These are phyloP conservation scores for Metacarcinus magister DNA, from an alignment of 2,888 invertebrate genomes.

Conservation along the genomic window DNA sequence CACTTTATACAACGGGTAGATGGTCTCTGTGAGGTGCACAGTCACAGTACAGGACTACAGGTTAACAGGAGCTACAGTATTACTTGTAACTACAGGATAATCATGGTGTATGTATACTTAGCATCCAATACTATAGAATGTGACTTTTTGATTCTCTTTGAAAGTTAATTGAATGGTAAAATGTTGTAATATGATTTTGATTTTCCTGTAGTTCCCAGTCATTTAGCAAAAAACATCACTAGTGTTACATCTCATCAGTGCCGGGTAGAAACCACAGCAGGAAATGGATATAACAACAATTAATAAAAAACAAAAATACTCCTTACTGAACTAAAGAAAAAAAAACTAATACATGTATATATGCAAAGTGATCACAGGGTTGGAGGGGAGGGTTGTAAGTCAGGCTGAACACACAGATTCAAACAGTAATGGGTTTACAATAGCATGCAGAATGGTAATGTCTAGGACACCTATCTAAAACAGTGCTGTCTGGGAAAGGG, in stretches of 20 bases:
- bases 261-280: not conserved
- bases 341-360: not conserved
- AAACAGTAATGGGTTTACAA: not conserved
- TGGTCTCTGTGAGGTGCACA: conserved; percentile 81
- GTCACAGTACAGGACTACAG: conserved; percentile 77
- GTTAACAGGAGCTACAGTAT: conserved; percentile 65
- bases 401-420: conserved; percentile 22
- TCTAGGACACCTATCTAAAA: not conserved
- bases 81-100: conserved; percentile 49
- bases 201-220: conserved; percentile 19
- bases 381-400: conserved; percentile 22
- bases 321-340: not conserved
- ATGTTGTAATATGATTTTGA: not conserved
- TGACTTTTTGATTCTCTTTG: not conserved
- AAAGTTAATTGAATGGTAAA: not conserved
- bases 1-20: conserved; percentile 82
- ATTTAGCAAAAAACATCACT: conserved; percentile 47
- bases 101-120: not conserved
- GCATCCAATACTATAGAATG: not conserved
- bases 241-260: conserved; percentile 35
- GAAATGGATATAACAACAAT: conserved; percentile 28
- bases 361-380: conserved; percentile 1
- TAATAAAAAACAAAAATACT: conserved; percentile 27
- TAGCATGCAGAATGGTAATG: not conserved
- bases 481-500: not conserved